These are phyloP conservation scores for Eidolon helvum DNA, from an alignment of 2,113 vertebrate genomes.

Conservation along the genomic window DNA sequence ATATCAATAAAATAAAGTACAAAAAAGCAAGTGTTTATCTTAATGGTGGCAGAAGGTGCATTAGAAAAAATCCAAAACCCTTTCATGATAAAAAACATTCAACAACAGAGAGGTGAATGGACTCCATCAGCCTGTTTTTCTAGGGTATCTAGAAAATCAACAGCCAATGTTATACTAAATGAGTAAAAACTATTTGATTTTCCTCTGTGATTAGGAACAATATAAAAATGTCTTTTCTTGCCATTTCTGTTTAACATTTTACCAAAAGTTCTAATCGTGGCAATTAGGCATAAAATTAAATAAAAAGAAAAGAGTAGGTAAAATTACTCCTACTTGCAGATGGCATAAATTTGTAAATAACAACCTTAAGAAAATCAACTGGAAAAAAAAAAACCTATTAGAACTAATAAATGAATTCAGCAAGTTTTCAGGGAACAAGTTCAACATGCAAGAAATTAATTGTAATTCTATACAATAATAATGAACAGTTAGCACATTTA, in stretches of 20 bases:
- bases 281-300: neutral
- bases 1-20: neutral
- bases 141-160: neutral
- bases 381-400: neutral
- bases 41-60: neutral
- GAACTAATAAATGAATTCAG: neutral
- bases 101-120: neutral
- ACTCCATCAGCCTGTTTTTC: neutral
- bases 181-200: neutral
- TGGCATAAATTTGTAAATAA: neutral
- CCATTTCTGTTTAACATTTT: neutral
- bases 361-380: neutral
- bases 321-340: neutral
- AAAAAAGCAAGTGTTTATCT: neutral
- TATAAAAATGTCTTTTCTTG: neutral
- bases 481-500: neutral
- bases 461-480: neutral
- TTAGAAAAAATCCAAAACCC: neutral
- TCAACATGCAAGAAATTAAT: neutral
- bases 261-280: neutral
- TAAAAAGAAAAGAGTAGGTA: neutral
- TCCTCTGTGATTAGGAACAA: neutral
- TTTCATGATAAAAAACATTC: neutral
- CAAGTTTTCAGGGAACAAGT: neutral
- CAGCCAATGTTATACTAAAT: neutral